A percentile compares a stretch with the other conserved stretches of the same genome.
Evolutionary conservation across 2,888 invertebrate genomes (phyloP).

Genomic region (Lycaena phlaeas): DNA sequence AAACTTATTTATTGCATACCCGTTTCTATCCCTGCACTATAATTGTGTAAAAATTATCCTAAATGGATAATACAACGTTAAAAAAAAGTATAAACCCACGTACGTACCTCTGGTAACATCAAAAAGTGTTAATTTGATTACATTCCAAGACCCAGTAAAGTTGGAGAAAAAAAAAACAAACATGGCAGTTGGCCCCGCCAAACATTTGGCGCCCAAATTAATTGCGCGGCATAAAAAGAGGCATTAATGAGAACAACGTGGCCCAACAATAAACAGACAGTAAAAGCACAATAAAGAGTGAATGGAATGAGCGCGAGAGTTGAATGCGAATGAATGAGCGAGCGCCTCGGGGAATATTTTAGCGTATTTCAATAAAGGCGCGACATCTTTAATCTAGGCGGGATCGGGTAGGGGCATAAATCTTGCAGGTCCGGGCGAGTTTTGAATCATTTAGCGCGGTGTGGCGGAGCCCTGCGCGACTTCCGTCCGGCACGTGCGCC

Average conservation of each 20-base stretch:
- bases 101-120: too few relatives aligned
- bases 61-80: too few relatives aligned
- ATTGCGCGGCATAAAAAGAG: conserved; percentile 19
- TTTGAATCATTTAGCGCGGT: conserved; percentile 70
- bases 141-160: conserved; percentile 5
- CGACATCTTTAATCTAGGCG: conserved; percentile 70
- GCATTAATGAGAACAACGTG: conserved; percentile 33
- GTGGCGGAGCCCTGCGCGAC: conserved; percentile 57
- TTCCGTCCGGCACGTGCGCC: conserved; percentile 68
- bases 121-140: conserved; percentile 3
- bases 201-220: conserved; percentile 9
- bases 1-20: too few relatives aligned
- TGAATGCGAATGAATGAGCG: conserved; percentile 49
- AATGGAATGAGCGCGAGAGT: conserved; percentile 48
- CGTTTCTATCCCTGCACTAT: too few relatives aligned
- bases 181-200: too few relatives aligned
- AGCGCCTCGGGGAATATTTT: conserved; percentile 38
- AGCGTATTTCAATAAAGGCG: conserved; percentile 69
- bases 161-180: too few relatives aligned
- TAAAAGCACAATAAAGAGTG: conserved; percentile 54
- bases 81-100: too few relatives aligned
- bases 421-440: conserved; percentile 70
- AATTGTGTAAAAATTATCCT: too few relatives aligned
- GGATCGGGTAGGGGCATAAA: conserved; percentile 69
- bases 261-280: conserved; percentile 37